Evolutionary conservation across 2,888 invertebrate species (phyloP), one percentile per base, ranked within the genome.

Genomic region (Nemurella pictetii): DNA sequence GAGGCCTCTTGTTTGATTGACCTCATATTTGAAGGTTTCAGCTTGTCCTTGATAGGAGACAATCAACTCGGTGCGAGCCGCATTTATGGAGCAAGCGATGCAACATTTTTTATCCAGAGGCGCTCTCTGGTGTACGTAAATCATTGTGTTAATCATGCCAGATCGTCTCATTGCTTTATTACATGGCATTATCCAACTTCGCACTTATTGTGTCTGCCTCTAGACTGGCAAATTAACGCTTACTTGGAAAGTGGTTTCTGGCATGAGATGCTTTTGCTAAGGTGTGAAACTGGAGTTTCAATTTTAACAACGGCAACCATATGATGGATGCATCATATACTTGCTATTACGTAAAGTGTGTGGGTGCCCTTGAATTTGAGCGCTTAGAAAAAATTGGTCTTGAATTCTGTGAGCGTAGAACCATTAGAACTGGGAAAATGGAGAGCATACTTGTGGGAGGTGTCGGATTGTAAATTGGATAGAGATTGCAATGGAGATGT

Each of bases 1-100:
- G n/a, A n/a, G n/a, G 55, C 20, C 55, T 55, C 55, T 55, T 55
- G 55, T 20, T 12, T 2, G 55, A 26, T 75, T 75, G 75, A 75
- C 75, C 75, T 75, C 75, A 75, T 75, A 75, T 75, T 75, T 75
- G 75, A 75, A 75, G 75, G 75, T 75, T 75, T 75, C 28, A n/a
- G 9, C 28, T 1, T n/a, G 28, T 27, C 75, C 75, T 75, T 75
- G 75, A 28, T 2, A 4, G 27, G 26, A 28, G 75, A 26, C 75
- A 75, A 75, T 75, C 75, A 75, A 75, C 75, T 75, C 75, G 27
- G 2, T 20, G 26, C 75, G n/a, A 75, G 75, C 28, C 27, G 75
- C 75, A 26, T 27, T 75, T 75, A 75, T 75, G 25, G 27, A 75
- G 28, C 28, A 55, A n/a, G 55, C 7, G 15, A 75, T 26, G 75